Evolutionary conservation across 2,888 invertebrate species (phyloP), one percentile per base, ranked within the genome.

Genomic region (Deroplatys truncata): DNA sequence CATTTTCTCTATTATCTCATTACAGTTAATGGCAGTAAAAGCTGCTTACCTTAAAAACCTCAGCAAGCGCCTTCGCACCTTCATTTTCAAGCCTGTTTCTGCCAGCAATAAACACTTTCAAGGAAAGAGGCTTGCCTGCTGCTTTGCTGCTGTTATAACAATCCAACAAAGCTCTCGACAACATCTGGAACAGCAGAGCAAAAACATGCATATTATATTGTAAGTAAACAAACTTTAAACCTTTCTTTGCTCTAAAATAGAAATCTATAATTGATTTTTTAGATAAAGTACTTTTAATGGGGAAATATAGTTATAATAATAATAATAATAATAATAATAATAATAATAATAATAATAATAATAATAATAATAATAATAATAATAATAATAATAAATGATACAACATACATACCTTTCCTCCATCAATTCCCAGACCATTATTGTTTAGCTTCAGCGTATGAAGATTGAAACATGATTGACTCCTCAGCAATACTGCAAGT

Each of bases 1-100:
- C 13, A 43, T 43, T 43, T 43, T 13, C 13, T 1, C 7, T 43
- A 13, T 43, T 7, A 43, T 13, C 3, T 13, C 7, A 43, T 10
- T 13, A 43, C 10, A 13, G 13, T 43, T 43, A 10, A 43, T 13
- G 2, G 2, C 43, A 43, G 13, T 43, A 43, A 43, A 43, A 13
- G 35, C 5, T 83, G 91, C 90, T 91, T 92, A 96, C 97, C 94
- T 96, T 95, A 92, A 99, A 98, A 15, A 98, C 98, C 90, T 95
- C 94, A 0, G 99, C 97, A 25, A 99, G 93, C 0, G 98, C 98
- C 84, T 94, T 96, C 0, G 99, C 98, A 0, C 99, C 99, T 5
- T 97, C 97, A 92, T 99, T 98, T 94, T 99, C 99, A 25, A 99
- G 94, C 15, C 99, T 94, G 93, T 99, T 99, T 91, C 99, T 94